These are phyloP conservation scores for Laticauda laticaudata DNA, from an alignment of 2,113 vertebrate species.

Conservation along the genomic window DNA sequence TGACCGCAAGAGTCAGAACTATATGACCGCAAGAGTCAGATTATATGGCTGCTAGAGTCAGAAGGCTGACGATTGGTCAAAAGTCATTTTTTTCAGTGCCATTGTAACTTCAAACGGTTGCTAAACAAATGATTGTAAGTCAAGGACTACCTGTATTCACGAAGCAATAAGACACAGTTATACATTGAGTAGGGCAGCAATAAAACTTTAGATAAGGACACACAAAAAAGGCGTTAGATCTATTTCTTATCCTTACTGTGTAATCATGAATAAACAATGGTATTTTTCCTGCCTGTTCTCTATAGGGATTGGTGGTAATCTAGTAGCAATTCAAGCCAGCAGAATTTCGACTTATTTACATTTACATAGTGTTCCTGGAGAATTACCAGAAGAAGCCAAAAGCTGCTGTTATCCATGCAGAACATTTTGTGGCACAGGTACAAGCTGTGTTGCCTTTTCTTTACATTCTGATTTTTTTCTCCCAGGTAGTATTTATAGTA, in stretches of 20 bases:
- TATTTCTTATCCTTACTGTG: background rate
- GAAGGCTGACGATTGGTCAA: background rate
- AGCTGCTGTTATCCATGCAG: conserved; percentile 89
- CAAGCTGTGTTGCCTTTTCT: conserved; percentile 8
- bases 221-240: background rate
- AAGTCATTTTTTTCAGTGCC: background rate
- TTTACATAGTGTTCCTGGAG: conserved; percentile 87
- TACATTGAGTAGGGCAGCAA: background rate
- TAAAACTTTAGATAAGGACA: background rate
- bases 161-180: background rate
- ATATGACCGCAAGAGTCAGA: too few relatives aligned
- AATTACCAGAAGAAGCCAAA: conserved; percentile 87
- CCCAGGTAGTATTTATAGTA: background rate
- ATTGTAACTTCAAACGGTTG: background rate
- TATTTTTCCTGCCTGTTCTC: conserved; percentile 22
- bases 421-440: conserved; percentile 90
- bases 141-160: background rate
- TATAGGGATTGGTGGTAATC: conserved; percentile 94
- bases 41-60: background rate
- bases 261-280: conserved; percentile 1
- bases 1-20: background rate
- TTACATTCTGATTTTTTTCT: background rate
- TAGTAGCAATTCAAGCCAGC: conserved; percentile 97
- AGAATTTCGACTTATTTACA: conserved; percentile 96
- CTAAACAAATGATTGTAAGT: background rate